Evolutionary conservation across 2,797 vertebrate genomes (phyloP).

Genomic region (Limnodromus scolopaceus): DNA sequence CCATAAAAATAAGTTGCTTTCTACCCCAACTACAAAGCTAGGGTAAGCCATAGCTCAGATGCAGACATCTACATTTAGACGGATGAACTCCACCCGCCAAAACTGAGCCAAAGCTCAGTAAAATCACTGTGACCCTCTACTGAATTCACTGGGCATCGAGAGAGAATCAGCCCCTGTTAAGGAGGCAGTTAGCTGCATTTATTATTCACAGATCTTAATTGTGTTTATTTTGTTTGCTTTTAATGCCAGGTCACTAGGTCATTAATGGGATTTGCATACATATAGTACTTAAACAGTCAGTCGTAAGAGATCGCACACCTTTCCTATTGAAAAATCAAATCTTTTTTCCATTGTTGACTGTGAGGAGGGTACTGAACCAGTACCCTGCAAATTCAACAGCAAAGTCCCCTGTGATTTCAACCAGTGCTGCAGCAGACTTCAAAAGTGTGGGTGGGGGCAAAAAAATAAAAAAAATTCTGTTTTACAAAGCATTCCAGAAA

Average conservation of each 20-base stretch:
- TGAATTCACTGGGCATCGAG: not conserved
- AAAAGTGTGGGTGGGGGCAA: not conserved
- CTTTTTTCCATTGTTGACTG: not conserved
- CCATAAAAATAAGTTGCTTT: not conserved
- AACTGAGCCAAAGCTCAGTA: not conserved
- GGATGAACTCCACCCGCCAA: not conserved
- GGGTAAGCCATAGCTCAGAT: not conserved
- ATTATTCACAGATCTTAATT: not conserved
- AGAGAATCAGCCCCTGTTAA: not conserved
- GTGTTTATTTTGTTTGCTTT: not conserved
- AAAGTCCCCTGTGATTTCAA: not conserved
- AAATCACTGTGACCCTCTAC: not conserved
- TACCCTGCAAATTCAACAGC: not conserved
- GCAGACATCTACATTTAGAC: not conserved
- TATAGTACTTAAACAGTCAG: not conserved
- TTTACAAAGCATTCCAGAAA: constrained; percentile 23
- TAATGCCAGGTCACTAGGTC: not conserved
- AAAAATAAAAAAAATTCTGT: not conserved
- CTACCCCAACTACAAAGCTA: not conserved
- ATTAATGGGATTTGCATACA: not conserved
- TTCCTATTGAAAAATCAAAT: not conserved
- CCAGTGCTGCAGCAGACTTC: not conserved
- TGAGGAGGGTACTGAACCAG: not conserved
- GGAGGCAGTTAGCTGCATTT: not conserved
- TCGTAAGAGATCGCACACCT: not conserved